phyloP scores from a whole-genome alignment of 2,888 invertebrate genomes.

The Isoperla grammatica region DNA sequence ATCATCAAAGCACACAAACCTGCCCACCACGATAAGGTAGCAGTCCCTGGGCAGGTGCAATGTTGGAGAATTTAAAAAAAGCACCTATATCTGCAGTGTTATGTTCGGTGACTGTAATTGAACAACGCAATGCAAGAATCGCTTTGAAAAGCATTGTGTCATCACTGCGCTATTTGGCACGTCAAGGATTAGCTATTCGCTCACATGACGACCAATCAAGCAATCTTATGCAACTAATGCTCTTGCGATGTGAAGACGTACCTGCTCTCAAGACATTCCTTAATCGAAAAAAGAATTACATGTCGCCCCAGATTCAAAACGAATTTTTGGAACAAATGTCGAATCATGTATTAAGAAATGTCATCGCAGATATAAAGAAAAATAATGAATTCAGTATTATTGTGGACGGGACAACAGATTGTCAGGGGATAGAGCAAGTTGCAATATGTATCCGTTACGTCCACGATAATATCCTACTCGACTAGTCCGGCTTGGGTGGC shows the following conservation, averaged over 20 bases:
- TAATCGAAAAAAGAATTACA: conserved; percentile 6
- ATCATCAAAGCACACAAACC: too few relatives aligned
- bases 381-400: conserved; percentile 7
- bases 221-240: conserved; percentile 7
- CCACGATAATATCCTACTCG: background rate
- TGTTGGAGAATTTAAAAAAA: too few relatives aligned
- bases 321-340: conserved; percentile 3
- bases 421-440: conserved; percentile 6
- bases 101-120: background rate
- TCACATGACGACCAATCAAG: conserved; percentile 8
- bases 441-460: conserved; percentile 15
- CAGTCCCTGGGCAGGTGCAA: too few relatives aligned
- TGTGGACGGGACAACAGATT: conserved; percentile 15
- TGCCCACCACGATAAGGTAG: too few relatives aligned
- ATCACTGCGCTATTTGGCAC: conserved; percentile 10
- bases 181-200: conserved; percentile 11
- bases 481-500: too few relatives aligned
- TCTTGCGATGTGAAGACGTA: conserved; percentile 5
- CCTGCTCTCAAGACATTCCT: conserved; percentile 8
- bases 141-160: conserved; percentile 6
- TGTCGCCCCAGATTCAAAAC: conserved; percentile 13
- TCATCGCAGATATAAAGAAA: conserved; percentile 4
- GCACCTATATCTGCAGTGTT: too few relatives aligned
- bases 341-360: conserved; percentile 7
- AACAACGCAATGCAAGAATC: conserved; percentile 1